These are phyloP conservation scores for Gambusia affinis DNA, from an alignment of 2,113 vertebrate species.

Conservation along the genomic window DNA sequence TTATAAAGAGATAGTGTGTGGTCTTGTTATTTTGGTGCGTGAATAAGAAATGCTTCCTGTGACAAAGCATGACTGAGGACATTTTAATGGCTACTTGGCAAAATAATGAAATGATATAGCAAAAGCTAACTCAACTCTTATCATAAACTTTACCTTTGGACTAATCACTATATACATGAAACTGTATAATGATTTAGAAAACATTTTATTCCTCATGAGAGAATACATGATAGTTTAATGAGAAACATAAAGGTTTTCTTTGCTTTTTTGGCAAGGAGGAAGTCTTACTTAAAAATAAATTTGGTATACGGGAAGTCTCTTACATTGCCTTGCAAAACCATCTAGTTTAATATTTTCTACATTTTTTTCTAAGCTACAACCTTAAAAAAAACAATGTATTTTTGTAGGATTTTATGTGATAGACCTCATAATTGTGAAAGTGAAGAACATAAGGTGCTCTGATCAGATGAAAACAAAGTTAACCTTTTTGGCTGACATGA, in stretches of 20 bases:
- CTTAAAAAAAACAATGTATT: no score
- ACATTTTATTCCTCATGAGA: neutral
- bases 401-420: neutral
- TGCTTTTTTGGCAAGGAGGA: no score
- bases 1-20: conserved; percentile 8
- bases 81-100: conserved; percentile 6
- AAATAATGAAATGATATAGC: conserved; percentile 2
- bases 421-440: no score
- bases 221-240: neutral
- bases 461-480: neutral
- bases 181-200: neutral
- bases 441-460: neutral
- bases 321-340: neutral
- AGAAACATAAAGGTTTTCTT: neutral
- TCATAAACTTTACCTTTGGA: neutral
- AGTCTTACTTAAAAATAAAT: neutral
- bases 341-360: no score
- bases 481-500: neutral
- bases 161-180: neutral
- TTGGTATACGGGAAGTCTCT: neutral
- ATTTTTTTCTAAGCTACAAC: no score
- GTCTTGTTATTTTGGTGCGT: neutral
- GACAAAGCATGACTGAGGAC: conserved; percentile 40
- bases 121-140: neutral
- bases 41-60: conserved; percentile 35